A percentile compares a stretch with the other conserved stretches of the same genome.
These are phyloP conservation scores for Limanda limanda DNA, from an alignment of 2,113 vertebrate species.

Conservation along the genomic window DNA sequence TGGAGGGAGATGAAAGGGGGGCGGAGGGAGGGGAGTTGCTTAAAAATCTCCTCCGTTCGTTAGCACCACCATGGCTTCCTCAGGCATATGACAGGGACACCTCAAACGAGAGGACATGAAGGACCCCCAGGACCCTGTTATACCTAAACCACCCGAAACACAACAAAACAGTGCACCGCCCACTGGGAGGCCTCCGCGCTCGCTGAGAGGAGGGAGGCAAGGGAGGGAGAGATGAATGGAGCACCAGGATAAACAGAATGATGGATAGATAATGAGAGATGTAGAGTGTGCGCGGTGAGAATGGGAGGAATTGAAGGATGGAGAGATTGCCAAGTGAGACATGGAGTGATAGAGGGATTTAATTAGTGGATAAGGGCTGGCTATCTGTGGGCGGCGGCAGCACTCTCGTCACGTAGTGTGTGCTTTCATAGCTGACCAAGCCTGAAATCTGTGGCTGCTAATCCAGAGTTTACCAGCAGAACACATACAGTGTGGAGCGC, in stretches of 20 bases:
- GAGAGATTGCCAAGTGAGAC: constrained; percentile 75
- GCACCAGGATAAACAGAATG: constrained; percentile 57
- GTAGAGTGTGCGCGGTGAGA: constrained; percentile 64
- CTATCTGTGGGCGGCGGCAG: constrained; percentile 64
- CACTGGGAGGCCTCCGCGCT: constrained; percentile 38
- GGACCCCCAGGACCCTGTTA: constrained; percentile 71
- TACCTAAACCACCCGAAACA: constrained; percentile 62
- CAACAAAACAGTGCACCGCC: constrained; percentile 62
- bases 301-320: constrained; percentile 60
- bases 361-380: constrained; percentile 78
- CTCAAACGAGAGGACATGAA: constrained; percentile 58
- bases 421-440: constrained; percentile 78
- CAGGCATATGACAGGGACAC: constrained; percentile 72
- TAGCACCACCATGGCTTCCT: constrained; percentile 58
- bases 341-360: constrained; percentile 75
- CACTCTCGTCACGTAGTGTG: constrained; percentile 65
- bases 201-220: background rate
- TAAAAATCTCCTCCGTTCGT: constrained; percentile 65
- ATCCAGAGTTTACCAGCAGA: constrained; percentile 70
- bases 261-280: constrained; percentile 70
- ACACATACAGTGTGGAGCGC: constrained; percentile 42
- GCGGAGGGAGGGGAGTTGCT: background rate
- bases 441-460: constrained; percentile 77
- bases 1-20: background rate
- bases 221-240: constrained; percentile 34